Base-by-base conservation (phyloP, 2,797 vertebrate genomes). In the Pyrocephalus nanus region DNA sequence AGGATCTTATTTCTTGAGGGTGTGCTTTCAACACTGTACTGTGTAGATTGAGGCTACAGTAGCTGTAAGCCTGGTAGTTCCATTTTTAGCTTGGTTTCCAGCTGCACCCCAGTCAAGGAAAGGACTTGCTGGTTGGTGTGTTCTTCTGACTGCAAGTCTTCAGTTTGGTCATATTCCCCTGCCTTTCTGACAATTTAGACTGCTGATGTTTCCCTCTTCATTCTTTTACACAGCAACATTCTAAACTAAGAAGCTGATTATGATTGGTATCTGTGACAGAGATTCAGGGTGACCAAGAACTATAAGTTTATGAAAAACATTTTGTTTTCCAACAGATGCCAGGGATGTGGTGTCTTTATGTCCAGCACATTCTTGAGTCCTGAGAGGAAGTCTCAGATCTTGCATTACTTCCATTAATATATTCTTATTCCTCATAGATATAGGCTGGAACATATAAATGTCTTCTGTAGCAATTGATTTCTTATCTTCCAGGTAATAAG, bases 271-370 rank as follows among this genome's bases (percentile, higher is more conserved):
- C 42, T 43, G 40, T 94, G 84, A 67, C 51, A 79, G 40, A 84
- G 60, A 67, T 61, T 25, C 20, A 29, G 48, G 9, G 43, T 5
- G 2, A 32, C 16, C 60, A 43, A 88, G 8, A 64, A 54, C 29
- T 38, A 0, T 9, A 79, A 32, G 6, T 27, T 76, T 60, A n/a
- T n/a, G n/a, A 15, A 73, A 25, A 89, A 42, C 2, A 8, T 42
- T 74, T 36, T 55, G 8, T 42, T 74, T 36, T 55, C 26, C 14
- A 51, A 3, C 1, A 1, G 32, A 48, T 79, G 73, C 42, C 15
- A 34, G 55, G 8, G 34, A 75, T 65, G 12, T 53, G 2, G 12
- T 3, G 0, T 40, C 0, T 51, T 40, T 15, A 65, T 8, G 11
- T 57, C 62, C 15, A 1, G 12, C 42, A 62, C 13, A 0, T 21